A percentile compares a stretch with the other conserved stretches of the same genome.
phyloP scores from a whole-genome alignment of 2,888 invertebrate genomes.

The Iphiclides podalirius region DNA sequence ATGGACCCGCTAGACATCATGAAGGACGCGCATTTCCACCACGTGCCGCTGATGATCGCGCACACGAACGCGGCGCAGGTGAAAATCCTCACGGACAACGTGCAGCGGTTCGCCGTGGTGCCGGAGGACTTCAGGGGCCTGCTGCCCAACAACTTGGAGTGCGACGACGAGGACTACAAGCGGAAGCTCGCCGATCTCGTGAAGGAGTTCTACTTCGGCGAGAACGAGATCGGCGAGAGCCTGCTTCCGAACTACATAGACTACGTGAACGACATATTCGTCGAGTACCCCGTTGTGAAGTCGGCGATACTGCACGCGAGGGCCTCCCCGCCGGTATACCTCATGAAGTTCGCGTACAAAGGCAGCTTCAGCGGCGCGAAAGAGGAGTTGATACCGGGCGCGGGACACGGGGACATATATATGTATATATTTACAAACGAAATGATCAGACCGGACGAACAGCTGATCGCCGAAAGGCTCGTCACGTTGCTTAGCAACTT shows the following conservation, averaged over 20 bases:
- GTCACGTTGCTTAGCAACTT: constrained; percentile 54
- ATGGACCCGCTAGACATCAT: constrained; percentile 50
- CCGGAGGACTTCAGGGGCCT: constrained; percentile 48
- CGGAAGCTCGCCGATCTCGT: constrained; percentile 48
- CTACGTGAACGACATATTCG: constrained; percentile 56
- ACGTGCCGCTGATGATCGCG: constrained; percentile 52
- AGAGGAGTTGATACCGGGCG: constrained; percentile 10
- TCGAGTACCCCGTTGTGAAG: constrained; percentile 56
- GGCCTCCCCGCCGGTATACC: constrained; percentile 46
- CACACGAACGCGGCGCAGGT: constrained; percentile 44
- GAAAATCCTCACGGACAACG: constrained; percentile 35
- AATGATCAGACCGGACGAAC: constrained; percentile 32
- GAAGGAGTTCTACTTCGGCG: constrained; percentile 55
- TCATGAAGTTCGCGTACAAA: constrained; percentile 48
- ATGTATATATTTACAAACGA: constrained; percentile 44
- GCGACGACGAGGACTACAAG: constrained; percentile 39
- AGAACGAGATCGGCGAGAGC: constrained; percentile 30
- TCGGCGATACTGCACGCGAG: constrained; percentile 50
- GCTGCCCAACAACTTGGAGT: constrained; percentile 57
- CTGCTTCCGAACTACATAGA: constrained; percentile 42
- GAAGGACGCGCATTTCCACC: constrained; percentile 40
- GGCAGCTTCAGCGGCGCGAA: constrained; percentile 19
- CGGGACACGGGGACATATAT: constrained; percentile 36
- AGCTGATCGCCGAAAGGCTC: constrained; percentile 39
- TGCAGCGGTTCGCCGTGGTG: constrained; percentile 35